Base-by-base conservation (phyloP, 2,797 vertebrate genomes). In the Myotis planiceps region DNA sequence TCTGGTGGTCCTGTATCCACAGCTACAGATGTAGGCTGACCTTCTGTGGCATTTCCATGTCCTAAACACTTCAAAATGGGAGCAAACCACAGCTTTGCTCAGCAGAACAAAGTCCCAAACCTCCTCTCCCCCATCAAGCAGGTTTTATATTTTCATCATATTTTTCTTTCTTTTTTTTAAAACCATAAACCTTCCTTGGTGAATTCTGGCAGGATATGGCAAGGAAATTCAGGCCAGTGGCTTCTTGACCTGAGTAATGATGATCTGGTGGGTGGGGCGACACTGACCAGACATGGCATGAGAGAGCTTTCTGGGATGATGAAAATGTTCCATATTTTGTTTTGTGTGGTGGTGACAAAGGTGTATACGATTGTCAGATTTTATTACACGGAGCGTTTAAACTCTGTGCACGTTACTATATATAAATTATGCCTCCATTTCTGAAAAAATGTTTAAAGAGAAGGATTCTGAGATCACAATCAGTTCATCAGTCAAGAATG, bases 341-440 rank as follows among this genome's bases (percentile, higher is more conserved):
- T 92, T 74, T 86, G 37, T 79, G 14, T 74, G 45, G 23, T 66
- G n/a, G n/a, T 93, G 88, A 90, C 66, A 81, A 85, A 82, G 21
- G 29, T 92, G 3, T 82, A 45, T 34, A 13, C 18, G 85, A 45
- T 58, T 55, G 32, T 63, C 23, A 45, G 21, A 16, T 88, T 95
- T 88, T 83, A 83, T 71, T 45, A 18, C 88, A 45, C 18, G 21
- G 39, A 76, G 79, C 60, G 34, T 47, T 83, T 71, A 78, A 81
- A 45, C 25, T 53, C 34, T 84, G 13, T 53, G n/a, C n/a, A 45
- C 76, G n/a, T 53, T 86, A 14, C 76, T 71, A 34, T 74, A 18
- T 49, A 63, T 60, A 87, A 86, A 90, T 47, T 65, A 81, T 53
- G 55, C 69, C 47, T 87, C 16, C 12, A 18, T 75, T 90, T 88